Percentiles rank a stretch among this genome's conserved stretches.
Evolutionary conservation across 2,888 invertebrate species (phyloP).

Genomic region (Gortyna flavago): DNA sequence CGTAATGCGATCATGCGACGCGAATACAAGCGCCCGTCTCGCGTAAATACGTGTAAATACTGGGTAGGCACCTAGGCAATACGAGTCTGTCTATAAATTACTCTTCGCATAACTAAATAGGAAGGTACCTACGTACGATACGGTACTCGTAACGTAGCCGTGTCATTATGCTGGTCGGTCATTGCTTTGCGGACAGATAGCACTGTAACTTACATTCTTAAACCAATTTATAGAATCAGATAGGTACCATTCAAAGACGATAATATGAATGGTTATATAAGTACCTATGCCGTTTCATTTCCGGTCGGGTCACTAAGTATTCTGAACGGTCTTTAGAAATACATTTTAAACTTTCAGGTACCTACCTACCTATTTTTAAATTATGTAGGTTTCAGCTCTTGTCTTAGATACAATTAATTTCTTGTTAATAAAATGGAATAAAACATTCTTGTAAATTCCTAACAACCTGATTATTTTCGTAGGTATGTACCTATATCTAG

Average conservation of each 20-base stretch:
- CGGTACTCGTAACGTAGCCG: slow-evolving; percentile 48
- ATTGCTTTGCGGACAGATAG: slow-evolving; percentile 36
- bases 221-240: slow-evolving; percentile 22
- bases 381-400: background rate
- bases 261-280: slow-evolving; percentile 45
- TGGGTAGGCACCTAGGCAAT: slow-evolving; percentile 70
- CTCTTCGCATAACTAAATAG: slow-evolving; percentile 61
- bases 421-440: too few relatives aligned
- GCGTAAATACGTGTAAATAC: slow-evolving; percentile 78
- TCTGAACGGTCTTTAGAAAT: slow-evolving; percentile 1
- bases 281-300: slow-evolving; percentile 48
- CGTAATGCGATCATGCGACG: slow-evolving; percentile 82
- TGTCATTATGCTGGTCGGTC: slow-evolving; percentile 41
- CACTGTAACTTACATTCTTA: slow-evolving; percentile 34
- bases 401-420: background rate
- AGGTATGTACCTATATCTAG: too few relatives aligned
- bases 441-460: too few relatives aligned
- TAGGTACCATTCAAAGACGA: slow-evolving; percentile 47
- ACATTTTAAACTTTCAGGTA: slow-evolving; percentile 10
- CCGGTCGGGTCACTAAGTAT: slow-evolving; percentile 34
- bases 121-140: slow-evolving; percentile 39
- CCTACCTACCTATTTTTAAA: background rate
- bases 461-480: too few relatives aligned
- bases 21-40: slow-evolving; percentile 78
- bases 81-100: slow-evolving; percentile 62